A percentile compares a stretch with the other conserved stretches of the same genome.
Evolutionary conservation across 2,888 invertebrate species (phyloP).

Genomic region (Nephrotoma appendiculata): DNA sequence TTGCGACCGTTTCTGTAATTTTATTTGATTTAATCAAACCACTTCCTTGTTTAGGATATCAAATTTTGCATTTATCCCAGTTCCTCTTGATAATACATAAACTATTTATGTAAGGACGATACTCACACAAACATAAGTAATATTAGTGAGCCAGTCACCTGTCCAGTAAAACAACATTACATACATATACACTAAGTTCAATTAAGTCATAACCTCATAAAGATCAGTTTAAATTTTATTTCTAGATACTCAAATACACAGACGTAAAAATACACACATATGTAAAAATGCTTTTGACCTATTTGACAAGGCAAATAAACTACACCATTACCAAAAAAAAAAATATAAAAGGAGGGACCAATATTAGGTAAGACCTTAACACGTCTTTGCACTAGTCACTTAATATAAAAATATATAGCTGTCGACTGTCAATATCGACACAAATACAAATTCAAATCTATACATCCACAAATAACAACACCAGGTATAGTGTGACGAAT

Average conservation of each 20-base stretch:
- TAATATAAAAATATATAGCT: neutral
- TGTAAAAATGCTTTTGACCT: neutral
- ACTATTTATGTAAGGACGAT: neutral
- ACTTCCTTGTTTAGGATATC: too few species aligned
- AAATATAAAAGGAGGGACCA: neutral
- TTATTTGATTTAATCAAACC: too few species aligned
- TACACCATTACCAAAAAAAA: neutral
- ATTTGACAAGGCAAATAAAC: neutral
- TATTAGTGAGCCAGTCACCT: neutral
- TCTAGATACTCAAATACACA: too few species aligned
- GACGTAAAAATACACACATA: neutral
- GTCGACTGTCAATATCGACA: neutral
- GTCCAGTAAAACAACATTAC: neutral
- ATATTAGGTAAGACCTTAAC: neutral
- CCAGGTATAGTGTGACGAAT: neutral
- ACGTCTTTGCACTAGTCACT: neutral
- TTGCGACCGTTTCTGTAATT: too few species aligned
- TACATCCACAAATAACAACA: neutral
- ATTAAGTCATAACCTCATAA: neutral
- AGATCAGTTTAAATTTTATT: neutral
- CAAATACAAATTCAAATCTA: neutral
- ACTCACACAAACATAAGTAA: neutral
- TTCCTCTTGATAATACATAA: too few species aligned
- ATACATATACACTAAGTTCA: neutral
- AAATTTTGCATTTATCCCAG: too few species aligned